Evolutionary conservation across 1,140 invertebrate genomes (phyloP), one percentile per base, ranked within the genome.

Genomic region (Dendroctonus valens): DNA sequence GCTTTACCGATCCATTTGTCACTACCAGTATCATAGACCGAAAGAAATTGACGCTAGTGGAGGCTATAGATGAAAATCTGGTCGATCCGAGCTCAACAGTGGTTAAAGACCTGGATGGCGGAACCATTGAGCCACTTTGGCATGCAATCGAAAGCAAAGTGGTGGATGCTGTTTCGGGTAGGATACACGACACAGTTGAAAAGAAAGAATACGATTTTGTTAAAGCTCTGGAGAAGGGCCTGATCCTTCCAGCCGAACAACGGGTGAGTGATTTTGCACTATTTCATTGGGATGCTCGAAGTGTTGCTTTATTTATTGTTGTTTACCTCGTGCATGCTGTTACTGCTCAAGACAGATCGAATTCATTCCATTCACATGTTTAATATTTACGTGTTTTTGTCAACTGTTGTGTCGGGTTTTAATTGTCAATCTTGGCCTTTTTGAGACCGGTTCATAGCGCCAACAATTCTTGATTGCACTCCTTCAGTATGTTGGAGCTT

Each of bases 201-300:
- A 80, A 81, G 64, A 81, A 82, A 72, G 83, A 83, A 75, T 83
- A 94, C 71, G 90, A 93, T 82, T 87, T 96, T 76, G 81, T 90
- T 65, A 93, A 94, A 83, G 95, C 95, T 72, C 84, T 88, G 76
- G 89, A 94, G 76, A 88, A 88, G 79, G 92, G 93, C 74, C 89
- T 90, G 80, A 86, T 95, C 70, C 85, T 95, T 80, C 86, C 93
- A 77, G 92, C 92, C 77, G 90, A 93, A 86, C 90, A 91, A 77
- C 87, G 92, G 91, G 93, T 96, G 87, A 94, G 92, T 90, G 40
- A 15, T n/a, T 52, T 54, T 63, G 5, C 14, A 44, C 12, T 51
- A 11, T 53, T 63, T 54, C n/a, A 8, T 49, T 52, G 59, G 59
- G 49, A 42, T 61, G 51, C 26, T 26, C 26, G 3, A 26, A 26